phyloP scores from a whole-genome alignment of 2,888 invertebrate species.

The Meiosimyza platycephala region DNA sequence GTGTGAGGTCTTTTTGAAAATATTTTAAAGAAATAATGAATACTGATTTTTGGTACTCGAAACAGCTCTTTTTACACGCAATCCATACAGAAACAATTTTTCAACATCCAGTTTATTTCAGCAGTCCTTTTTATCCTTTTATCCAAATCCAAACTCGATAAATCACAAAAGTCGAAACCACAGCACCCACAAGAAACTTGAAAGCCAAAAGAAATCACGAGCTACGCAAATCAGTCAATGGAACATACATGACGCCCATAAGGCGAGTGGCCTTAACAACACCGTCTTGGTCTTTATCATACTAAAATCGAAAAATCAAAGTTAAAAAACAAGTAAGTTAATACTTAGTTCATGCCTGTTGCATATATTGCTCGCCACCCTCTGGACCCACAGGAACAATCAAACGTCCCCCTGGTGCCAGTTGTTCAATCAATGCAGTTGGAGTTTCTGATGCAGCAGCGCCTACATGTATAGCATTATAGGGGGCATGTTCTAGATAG shows the following conservation, averaged over 20 bases:
- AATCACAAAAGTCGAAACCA: slow-evolving; percentile 51
- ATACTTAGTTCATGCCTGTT: slow-evolving; percentile 68
- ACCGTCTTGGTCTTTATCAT: slow-evolving; percentile 89
- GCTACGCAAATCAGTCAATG: slow-evolving; percentile 83
- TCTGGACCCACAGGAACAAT: slow-evolving; percentile 91
- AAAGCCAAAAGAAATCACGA: slow-evolving; percentile 59
- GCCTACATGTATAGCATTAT: slow-evolving; percentile 93
- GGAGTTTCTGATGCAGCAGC: slow-evolving; percentile 87
- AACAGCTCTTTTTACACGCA: too few relatives aligned
- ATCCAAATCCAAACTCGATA: slow-evolving; percentile 50
- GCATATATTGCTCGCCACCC: slow-evolving; percentile 87
- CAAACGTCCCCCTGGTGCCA: slow-evolving; percentile 79
- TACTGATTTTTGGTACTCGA: too few relatives aligned
- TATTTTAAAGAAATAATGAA: too few relatives aligned
- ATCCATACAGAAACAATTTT: too few relatives aligned
- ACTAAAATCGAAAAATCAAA: slow-evolving; percentile 67
- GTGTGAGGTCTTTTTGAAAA: too few relatives aligned
- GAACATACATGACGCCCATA: slow-evolving; percentile 97
- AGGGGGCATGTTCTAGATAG: slow-evolving; percentile 80
- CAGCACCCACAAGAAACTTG: slow-evolving; percentile 47
- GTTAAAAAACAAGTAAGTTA: neutral
- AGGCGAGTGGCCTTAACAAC: slow-evolving; percentile 79
- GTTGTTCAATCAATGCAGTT: slow-evolving; percentile 72
- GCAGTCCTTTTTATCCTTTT: neutral
- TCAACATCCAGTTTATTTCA: too few relatives aligned